phyloP scores from a whole-genome alignment of 1,140 invertebrate genomes.

The Drosophila sulfurigaster region DNA sequence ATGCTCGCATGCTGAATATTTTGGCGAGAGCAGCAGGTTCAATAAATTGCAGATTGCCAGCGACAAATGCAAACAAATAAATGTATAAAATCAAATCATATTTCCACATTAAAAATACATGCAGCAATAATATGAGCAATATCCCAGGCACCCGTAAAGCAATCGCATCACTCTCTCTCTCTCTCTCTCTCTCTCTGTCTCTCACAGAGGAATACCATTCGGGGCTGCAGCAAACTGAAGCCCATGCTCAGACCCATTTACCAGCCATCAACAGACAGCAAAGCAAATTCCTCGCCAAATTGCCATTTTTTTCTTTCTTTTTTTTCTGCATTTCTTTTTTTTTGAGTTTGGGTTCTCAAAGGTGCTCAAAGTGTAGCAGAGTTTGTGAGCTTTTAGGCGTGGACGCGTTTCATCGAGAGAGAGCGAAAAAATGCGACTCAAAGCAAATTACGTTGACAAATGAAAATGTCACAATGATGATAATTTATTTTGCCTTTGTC shows the following conservation, averaged over 20 bases:
- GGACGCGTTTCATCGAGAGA: slow-evolving; percentile 16
- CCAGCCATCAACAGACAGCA: slow-evolving; percentile 42
- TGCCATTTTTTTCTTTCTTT: slow-evolving; percentile 58
- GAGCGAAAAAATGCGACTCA: slow-evolving; percentile 64
- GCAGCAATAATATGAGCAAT: slow-evolving; percentile 62
- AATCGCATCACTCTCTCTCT: slow-evolving; percentile 53
- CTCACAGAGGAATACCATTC: background rate
- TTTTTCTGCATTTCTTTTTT: slow-evolving; percentile 37
- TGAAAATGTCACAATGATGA: slow-evolving; percentile 82
- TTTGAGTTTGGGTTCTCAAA: slow-evolving; percentile 25
- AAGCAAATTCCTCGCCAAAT: slow-evolving; percentile 73
- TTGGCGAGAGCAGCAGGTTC: slow-evolving; percentile 23
- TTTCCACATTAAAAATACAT: slow-evolving; percentile 64
- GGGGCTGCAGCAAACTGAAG: background rate
- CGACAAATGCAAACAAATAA: slow-evolving; percentile 65
- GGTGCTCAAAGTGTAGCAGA: slow-evolving; percentile 45
- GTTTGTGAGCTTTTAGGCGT: slow-evolving; percentile 70
- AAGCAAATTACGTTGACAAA: slow-evolving; percentile 79
- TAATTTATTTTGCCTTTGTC: slow-evolving; percentile 81
- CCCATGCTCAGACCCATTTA: slow-evolving; percentile 2
- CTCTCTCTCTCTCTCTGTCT: too few relatives aligned
- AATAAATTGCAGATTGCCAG: slow-evolving; percentile 68
- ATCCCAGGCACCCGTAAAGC: slow-evolving; percentile 42
- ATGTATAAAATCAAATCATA: slow-evolving; percentile 80
- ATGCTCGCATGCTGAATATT: slow-evolving; percentile 20